Conservation (phyloP, 2,113 vertebrate genomes). For the Cynopterus brachyotis region DNA sequence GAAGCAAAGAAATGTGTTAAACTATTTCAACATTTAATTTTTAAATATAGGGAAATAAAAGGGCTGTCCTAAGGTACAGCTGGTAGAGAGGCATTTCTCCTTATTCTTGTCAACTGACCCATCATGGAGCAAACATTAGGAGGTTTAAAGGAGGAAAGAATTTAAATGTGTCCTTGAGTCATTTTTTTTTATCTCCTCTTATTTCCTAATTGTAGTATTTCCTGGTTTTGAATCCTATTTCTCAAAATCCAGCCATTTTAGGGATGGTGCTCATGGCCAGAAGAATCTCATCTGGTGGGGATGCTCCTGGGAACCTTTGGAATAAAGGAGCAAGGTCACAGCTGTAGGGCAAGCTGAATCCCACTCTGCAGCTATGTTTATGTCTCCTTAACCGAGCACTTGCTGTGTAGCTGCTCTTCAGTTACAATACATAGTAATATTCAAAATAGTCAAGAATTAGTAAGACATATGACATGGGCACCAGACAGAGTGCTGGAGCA, state of each 20-base stretch:
- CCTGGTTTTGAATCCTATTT: background rate
- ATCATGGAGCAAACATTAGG: background rate
- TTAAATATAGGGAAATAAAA: slow-evolving; percentile 24
- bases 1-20: slow-evolving; percentile 30
- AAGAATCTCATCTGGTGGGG: slow-evolving; percentile 1
- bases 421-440: background rate
- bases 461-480: accelerated
- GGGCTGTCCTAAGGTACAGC: background rate
- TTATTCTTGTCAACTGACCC: background rate
- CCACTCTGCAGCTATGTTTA: background rate
- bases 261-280: background rate
- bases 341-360: background rate
- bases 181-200: background rate
- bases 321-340: background rate
- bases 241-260: background rate
- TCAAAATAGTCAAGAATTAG: background rate
- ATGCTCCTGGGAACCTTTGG: background rate
- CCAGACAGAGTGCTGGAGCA: background rate
- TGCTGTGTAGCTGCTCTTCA: background rate
- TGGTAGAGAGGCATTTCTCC: background rate
- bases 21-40: background rate
- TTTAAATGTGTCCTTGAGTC: background rate
- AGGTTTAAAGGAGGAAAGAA: background rate
- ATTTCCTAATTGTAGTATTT: background rate
- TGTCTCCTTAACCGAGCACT: background rate